phyloP scores from a whole-genome alignment of 2,888 invertebrate genomes.

The Taenaris catops region DNA sequence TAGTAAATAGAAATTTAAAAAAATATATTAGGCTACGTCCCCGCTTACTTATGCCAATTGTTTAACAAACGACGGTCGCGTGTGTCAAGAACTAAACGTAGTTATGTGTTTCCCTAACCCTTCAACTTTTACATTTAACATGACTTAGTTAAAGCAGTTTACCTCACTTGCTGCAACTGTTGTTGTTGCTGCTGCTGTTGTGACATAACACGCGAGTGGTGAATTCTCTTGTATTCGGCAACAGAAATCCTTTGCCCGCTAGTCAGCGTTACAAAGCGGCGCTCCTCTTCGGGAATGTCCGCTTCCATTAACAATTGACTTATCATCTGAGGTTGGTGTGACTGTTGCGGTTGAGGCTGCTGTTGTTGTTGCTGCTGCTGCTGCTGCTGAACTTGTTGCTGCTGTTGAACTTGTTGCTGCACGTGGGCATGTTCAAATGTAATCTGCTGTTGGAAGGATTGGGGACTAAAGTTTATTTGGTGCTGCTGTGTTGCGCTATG shows the following conservation, averaged over 20 bases:
- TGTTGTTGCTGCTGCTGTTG: conserved; percentile 34
- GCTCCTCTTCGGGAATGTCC: conserved; percentile 57
- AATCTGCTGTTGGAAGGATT: conserved; percentile 42
- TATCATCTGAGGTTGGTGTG: conserved; percentile 37
- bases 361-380: conserved; percentile 49
- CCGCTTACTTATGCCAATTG: too few species aligned
- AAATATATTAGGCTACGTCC: too few species aligned
- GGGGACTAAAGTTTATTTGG: conserved; percentile 45
- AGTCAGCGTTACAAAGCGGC: conserved; percentile 54
- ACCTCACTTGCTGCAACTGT: conserved; percentile 35
- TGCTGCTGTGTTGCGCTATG: too few species aligned
- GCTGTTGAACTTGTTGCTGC: conserved; percentile 47
- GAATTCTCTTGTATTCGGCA: conserved; percentile 65
- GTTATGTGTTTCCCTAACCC: too few species aligned
- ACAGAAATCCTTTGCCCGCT: conserved; percentile 66
- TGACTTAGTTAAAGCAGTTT: conserved; percentile 13
- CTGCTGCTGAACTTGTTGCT: conserved; percentile 45
- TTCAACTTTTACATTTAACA: too few species aligned
- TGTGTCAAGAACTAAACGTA: too few species aligned
- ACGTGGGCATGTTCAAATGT: conserved; percentile 45
- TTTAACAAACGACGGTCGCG: too few species aligned
- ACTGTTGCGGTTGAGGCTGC: too few species aligned
- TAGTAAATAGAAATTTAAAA: too few species aligned
- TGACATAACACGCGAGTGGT: conserved; percentile 45
- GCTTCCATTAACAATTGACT: conserved; percentile 55